These are phyloP conservation scores for Liparis tanakae DNA, from an alignment of 2,797 vertebrate species.

Conservation along the genomic window DNA sequence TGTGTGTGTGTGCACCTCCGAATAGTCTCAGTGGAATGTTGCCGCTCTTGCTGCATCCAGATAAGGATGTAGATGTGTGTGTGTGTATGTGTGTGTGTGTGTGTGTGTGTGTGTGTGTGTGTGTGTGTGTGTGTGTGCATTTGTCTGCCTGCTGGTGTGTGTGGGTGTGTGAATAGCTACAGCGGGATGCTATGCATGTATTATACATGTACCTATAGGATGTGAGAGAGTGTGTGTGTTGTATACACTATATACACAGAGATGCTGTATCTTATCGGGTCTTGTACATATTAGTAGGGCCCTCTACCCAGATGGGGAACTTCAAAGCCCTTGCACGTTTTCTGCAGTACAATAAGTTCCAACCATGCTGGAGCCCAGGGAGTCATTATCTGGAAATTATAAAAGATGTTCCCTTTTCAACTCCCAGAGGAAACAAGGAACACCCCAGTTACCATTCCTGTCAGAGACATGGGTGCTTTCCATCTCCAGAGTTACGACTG, in stretches of 20 bases:
- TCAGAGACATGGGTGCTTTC: constrained; percentile 41
- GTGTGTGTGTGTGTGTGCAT: constrained; percentile 10
- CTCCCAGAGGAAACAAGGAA: constrained; percentile 45
- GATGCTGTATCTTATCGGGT: constrained; percentile 6
- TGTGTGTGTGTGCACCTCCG: constrained; percentile 15
- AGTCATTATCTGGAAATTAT: constrained; percentile 56
- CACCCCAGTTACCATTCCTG: constrained; percentile 42
- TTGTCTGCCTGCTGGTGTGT: constrained; percentile 4
- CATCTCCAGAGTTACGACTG: constrained; percentile 38
- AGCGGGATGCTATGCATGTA: constrained; percentile 26
- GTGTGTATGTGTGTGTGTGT: constrained; percentile 18
- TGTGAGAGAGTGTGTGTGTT: constrained; percentile 1
- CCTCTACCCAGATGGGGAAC: constrained; percentile 22
- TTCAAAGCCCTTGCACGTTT: constrained; percentile 26
- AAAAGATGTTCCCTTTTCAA: constrained; percentile 43
- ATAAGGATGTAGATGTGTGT: constrained; percentile 24
- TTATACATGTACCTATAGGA: not conserved
- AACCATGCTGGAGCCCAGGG: constrained; percentile 22
- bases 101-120: constrained; percentile 24
- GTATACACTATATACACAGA: constrained; percentile 1
- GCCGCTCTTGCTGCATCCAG: constrained; percentile 1
- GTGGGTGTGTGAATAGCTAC: constrained; percentile 16
- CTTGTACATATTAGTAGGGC: not conserved
- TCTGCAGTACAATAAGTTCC: constrained; percentile 33
- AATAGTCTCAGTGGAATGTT: constrained; percentile 36